phyloP scores from a whole-genome alignment of 2,888 invertebrate species.

The Dryadula phaetusa region DNA sequence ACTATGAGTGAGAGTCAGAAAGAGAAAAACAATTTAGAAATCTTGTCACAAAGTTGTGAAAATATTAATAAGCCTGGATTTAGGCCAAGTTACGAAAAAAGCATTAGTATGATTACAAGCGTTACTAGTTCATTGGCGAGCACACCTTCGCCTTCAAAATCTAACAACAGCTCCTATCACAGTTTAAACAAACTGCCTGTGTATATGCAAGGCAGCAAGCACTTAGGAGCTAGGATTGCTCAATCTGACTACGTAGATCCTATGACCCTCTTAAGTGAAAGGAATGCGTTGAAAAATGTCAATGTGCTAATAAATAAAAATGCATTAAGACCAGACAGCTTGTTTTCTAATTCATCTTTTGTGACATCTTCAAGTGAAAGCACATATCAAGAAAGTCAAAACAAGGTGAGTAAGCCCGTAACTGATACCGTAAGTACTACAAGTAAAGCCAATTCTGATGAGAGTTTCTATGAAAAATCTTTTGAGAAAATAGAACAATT shows the following conservation, averaged over 20 bases:
- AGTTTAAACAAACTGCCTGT: constrained; percentile 80
- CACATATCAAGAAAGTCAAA: constrained; percentile 64
- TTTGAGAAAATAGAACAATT: constrained; percentile 90
- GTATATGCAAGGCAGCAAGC: constrained; percentile 92
- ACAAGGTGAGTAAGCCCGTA: constrained; percentile 49
- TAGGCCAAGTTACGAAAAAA: constrained; percentile 68
- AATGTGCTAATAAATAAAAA: constrained; percentile 87
- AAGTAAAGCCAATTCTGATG: constrained; percentile 72
- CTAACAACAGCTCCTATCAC: constrained; percentile 71
- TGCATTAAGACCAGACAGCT: constrained; percentile 79
- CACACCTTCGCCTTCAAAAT: constrained; percentile 66
- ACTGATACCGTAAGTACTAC: constrained; percentile 10
- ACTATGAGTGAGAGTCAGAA: constrained; percentile 70
- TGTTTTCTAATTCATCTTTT: constrained; percentile 84
- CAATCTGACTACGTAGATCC: constrained; percentile 94
- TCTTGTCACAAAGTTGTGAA: constrained; percentile 73
- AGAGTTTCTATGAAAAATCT: constrained; percentile 90
- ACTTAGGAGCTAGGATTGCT: constrained; percentile 94
- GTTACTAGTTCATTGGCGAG: constrained; percentile 58
- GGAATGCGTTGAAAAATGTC: constrained; percentile 77
- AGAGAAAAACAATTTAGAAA: constrained; percentile 71
- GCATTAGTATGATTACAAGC: constrained; percentile 67
- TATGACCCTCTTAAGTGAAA: constrained; percentile 84
- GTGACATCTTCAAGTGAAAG: constrained; percentile 84
- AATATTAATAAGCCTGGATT: constrained; percentile 64